Evolutionary conservation across 2,888 invertebrate species (phyloP).

Genomic region (Drosophila anceps): DNA sequence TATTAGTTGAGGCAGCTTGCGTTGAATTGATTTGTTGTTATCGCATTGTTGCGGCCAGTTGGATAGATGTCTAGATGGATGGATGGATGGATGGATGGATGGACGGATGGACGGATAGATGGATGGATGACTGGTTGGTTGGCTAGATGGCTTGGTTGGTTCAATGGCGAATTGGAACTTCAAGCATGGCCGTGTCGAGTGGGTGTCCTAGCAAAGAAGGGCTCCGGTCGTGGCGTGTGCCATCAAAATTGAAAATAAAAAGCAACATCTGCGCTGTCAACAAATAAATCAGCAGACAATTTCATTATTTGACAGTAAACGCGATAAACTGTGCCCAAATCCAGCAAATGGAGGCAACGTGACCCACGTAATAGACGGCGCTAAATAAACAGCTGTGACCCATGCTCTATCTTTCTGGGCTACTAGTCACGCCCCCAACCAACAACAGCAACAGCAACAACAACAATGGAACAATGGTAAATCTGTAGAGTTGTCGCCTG

Average conservation of each 20-base stretch:
- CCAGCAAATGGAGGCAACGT: slow-evolving; percentile 62
- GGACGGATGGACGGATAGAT: slow-evolving; percentile 22
- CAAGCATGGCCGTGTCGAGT: slow-evolving; percentile 4
- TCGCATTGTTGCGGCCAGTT: slow-evolving; percentile 76
- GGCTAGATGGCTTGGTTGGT: slow-evolving; percentile 17
- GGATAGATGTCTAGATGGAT: slow-evolving; percentile 43
- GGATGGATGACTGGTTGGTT: slow-evolving; percentile 6
- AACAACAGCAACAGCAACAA: neutral
- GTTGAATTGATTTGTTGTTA: slow-evolving; percentile 80
- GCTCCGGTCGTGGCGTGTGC: slow-evolving; percentile 48
- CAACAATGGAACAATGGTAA: slow-evolving; percentile 5
- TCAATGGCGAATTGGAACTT: slow-evolving; percentile 4
- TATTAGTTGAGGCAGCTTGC: slow-evolving; percentile 80
- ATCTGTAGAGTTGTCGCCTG: slow-evolving; percentile 58
- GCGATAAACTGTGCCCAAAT: slow-evolving; percentile 76
- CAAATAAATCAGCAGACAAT: slow-evolving; percentile 81
- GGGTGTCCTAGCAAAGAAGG: slow-evolving; percentile 10
- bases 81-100: slow-evolving; percentile 27
- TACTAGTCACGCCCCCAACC: slow-evolving; percentile 8
- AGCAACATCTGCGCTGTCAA: slow-evolving; percentile 80
- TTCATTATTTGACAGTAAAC: slow-evolving; percentile 81
- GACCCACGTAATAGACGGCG: slow-evolving; percentile 43
- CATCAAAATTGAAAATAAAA: slow-evolving; percentile 80
- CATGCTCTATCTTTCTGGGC: slow-evolving; percentile 2
- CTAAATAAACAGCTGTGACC: slow-evolving; percentile 51